Percentiles rank a stretch among this genome's conserved stretches.
phyloP scores from a whole-genome alignment of 2,797 vertebrate genomes.

The Leptodactylus fallax region DNA sequence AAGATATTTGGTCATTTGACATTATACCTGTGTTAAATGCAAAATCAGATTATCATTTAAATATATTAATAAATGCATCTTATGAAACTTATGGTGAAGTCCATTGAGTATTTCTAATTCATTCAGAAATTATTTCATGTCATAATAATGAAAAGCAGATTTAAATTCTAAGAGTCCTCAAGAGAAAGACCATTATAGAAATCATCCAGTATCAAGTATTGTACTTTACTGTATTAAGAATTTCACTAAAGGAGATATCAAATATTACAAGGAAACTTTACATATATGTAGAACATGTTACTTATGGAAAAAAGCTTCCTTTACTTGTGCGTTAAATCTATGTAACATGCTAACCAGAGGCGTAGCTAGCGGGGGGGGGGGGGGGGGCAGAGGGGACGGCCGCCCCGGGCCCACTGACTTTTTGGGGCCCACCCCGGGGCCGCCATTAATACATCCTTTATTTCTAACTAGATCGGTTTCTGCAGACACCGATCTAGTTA shows the following conservation, averaged over 20 bases:
- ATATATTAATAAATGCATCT: slow-evolving; percentile 1
- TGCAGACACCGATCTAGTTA: no score
- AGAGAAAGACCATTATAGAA: not conserved
- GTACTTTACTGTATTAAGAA: not conserved
- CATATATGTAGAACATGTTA: no score
- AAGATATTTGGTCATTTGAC: slow-evolving; percentile 4
- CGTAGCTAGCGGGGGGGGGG: no score
- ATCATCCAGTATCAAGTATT: not conserved
- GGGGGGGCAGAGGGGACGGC: no score
- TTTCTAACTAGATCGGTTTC: no score
- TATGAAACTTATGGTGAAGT: slow-evolving; percentile 4
- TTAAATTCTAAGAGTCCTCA: not conserved
- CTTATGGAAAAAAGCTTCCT: no score
- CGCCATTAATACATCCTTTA: no score
- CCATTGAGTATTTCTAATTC: not conserved
- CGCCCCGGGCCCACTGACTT: no score
- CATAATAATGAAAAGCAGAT: not conserved
- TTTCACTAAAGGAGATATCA: not conserved
- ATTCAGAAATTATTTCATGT: not conserved
- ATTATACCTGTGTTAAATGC: not conserved
- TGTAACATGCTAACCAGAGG: no score
- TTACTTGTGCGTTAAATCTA: no score
- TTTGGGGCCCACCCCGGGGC: no score
- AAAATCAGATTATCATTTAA: not conserved
- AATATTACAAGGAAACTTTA: no score